These are phyloP conservation scores for Formica aserva DNA, from an alignment of 2,888 invertebrate species.

Conservation along the genomic window DNA sequence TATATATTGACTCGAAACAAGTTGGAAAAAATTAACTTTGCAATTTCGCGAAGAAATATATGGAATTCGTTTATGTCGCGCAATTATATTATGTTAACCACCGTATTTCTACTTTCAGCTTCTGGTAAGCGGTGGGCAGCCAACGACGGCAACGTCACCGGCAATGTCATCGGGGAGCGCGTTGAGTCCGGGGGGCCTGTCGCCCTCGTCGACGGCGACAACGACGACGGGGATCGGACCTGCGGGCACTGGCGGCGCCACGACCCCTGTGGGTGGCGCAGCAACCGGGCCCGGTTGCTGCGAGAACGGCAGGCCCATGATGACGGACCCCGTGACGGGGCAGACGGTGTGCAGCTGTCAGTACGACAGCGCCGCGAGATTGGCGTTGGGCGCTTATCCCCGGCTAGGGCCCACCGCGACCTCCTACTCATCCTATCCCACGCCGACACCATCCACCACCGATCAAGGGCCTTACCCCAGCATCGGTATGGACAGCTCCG, in stretches of 20 bases:
- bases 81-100: constrained; percentile 24
- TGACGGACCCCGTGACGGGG: constrained; percentile 96
- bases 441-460: constrained; percentile 95
- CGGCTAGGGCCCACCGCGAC: constrained; percentile 90
- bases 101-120: constrained; percentile 87
- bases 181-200: constrained; percentile 91
- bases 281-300: constrained; percentile 89
- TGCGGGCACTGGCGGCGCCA: constrained; percentile 83
- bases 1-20: neutral
- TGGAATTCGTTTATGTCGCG: neutral
- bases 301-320: constrained; percentile 96
- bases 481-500: constrained; percentile 97
- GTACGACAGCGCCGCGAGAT: constrained; percentile 93
- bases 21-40: constrained; percentile 14
- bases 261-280: constrained; percentile 79
- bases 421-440: constrained; percentile 93
- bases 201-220: constrained; percentile 86
- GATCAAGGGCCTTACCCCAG: constrained; percentile 97
- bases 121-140: constrained; percentile 91
- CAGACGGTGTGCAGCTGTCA: constrained; percentile 98
- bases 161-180: constrained; percentile 92
- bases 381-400: constrained; percentile 94
- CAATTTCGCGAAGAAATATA: constrained; percentile 20
- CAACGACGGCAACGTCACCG: constrained; percentile 89
- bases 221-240: constrained; percentile 84